These are phyloP conservation scores for Cheilosia soror DNA, from an alignment of 2,888 invertebrate genomes.

Conservation along the genomic window DNA sequence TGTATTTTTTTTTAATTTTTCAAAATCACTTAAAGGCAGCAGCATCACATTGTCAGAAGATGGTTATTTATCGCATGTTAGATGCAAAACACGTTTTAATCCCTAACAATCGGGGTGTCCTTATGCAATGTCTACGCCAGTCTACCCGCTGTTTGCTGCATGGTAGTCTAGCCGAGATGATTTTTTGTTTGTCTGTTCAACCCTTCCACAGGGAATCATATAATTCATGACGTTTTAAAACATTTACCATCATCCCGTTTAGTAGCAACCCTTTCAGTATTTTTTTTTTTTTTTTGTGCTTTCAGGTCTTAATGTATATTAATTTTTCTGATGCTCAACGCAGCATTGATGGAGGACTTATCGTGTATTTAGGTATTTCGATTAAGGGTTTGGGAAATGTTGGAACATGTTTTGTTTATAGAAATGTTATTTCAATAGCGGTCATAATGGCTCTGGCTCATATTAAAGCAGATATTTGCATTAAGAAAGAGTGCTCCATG, in stretches of 20 bases:
- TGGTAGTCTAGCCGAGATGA: conserved; percentile 45
- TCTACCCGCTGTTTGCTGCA: conserved; percentile 20
- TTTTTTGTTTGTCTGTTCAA: conserved; percentile 31
- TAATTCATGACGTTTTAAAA: conserved; percentile 65
- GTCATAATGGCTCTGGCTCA: too few relatives aligned
- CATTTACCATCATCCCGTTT: conserved; percentile 48
- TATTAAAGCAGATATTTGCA: too few relatives aligned
- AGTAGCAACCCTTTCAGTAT: conserved; percentile 14
- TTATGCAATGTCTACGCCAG: conserved; percentile 8
- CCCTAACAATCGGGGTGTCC: conserved; percentile 16
- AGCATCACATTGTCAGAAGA: conserved; percentile 49
- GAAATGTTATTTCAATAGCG: too few relatives aligned
- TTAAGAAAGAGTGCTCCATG: too few relatives aligned
- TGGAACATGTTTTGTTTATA: too few relatives aligned
- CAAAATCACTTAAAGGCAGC: conserved; percentile 61
- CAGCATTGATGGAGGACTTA: background rate
- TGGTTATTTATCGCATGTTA: conserved; percentile 61
- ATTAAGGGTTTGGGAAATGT: too few relatives aligned
- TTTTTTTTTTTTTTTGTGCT: conserved; percentile 5
- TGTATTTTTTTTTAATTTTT: conserved; percentile 48
- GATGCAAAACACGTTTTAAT: conserved; percentile 68
- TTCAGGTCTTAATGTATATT: conserved; percentile 15
- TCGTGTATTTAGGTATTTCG: background rate
- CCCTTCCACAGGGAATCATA: conserved; percentile 55
- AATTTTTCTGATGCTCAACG: conserved; percentile 13